Conservation (phyloP, 2,113 vertebrate species). For the Vireo altiloquus region DNA sequence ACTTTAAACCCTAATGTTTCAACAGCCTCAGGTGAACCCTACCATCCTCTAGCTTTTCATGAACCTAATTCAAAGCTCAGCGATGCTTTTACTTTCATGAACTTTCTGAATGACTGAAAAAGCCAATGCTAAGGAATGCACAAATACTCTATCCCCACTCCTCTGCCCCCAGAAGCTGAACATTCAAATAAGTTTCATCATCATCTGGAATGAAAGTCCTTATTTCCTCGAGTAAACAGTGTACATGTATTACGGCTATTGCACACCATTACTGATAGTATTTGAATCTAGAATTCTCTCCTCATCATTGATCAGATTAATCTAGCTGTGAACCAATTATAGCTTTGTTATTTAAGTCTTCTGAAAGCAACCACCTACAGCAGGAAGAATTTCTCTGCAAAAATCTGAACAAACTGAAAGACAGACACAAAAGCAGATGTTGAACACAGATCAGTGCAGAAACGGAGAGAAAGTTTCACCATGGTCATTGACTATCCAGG, state of each 20-base stretch:
- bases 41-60: neutral
- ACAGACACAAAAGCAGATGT: neutral
- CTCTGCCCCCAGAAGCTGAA: neutral
- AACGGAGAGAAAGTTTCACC: neutral
- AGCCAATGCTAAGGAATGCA: neutral
- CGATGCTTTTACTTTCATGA: neutral
- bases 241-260: rapidly evolving
- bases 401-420: neutral
- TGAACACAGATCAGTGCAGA: neutral
- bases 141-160: neutral
- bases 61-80: neutral
- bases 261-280: too few relatives aligned
- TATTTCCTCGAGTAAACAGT: neutral
- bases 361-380: neutral
- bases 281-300: neutral
- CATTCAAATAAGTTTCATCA: neutral
- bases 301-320: neutral
- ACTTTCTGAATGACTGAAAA: neutral
- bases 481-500: neutral
- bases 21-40: neutral
- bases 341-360: neutral
- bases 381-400: neutral
- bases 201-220: neutral
- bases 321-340: neutral
- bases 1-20: neutral